These are phyloP conservation scores for Tillus elongatus DNA, from an alignment of 2,888 invertebrate species.

Conservation along the genomic window DNA sequence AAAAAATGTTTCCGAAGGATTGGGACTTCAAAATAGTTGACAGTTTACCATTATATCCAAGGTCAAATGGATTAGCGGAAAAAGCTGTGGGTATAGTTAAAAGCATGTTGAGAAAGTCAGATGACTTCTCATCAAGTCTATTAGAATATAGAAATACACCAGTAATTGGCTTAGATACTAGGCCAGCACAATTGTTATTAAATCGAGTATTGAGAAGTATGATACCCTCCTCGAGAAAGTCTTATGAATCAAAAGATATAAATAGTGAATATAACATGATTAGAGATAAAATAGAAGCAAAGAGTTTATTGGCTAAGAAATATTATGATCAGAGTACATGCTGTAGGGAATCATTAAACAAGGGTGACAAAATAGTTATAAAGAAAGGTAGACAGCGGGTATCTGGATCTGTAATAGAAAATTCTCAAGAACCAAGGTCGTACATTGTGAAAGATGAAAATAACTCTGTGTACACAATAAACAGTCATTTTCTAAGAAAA, in stretches of 20 bases:
- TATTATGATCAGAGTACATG: too few relatives aligned
- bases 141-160: constrained; percentile 17
- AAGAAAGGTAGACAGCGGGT: too few relatives aligned
- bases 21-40: constrained; percentile 18
- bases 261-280: neutral
- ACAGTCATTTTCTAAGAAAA: too few relatives aligned
- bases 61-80: constrained; percentile 19
- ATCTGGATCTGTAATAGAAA: too few relatives aligned
- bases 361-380: too few relatives aligned
- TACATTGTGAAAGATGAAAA: too few relatives aligned
- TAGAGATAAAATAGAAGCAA: neutral
- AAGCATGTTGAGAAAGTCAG: too few relatives aligned
- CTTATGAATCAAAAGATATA: constrained; percentile 1
- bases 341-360: too few relatives aligned
- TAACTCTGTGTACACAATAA: too few relatives aligned
- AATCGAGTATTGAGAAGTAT: constrained; percentile 15
- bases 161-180: constrained; percentile 11
- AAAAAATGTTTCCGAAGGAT: constrained; percentile 16
- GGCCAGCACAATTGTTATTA: constrained; percentile 16
- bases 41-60: constrained; percentile 18
- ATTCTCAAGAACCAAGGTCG: too few relatives aligned
- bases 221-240: too few relatives aligned
- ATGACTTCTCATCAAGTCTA: constrained; percentile 10
- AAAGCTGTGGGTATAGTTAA: constrained; percentile 11
- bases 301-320: neutral